phyloP scores from a whole-genome alignment of 2,113 vertebrate genomes.

The Gadus chalcogrammus region DNA sequence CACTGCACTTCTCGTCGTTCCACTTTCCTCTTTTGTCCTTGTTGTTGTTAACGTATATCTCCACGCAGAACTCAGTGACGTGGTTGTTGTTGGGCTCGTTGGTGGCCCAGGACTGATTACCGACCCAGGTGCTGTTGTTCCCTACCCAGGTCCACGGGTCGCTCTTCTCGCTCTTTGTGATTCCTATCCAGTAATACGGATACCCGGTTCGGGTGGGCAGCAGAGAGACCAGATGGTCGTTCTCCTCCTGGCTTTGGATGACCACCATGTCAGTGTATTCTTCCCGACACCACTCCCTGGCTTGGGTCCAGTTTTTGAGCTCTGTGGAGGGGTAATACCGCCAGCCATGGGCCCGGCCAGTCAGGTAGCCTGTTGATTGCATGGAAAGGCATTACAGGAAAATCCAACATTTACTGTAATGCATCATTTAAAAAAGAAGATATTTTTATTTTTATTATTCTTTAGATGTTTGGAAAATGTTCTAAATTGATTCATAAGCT shows the following conservation, averaged over 20 bases:
- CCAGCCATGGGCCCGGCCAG: constrained; percentile 69
- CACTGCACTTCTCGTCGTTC: constrained; percentile 81
- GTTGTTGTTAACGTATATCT: constrained; percentile 77
- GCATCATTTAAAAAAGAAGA: not conserved
- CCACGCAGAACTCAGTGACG: constrained; percentile 83
- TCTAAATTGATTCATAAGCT: too few relatives aligned
- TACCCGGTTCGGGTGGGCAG: constrained; percentile 34
- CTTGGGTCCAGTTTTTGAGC: constrained; percentile 67
- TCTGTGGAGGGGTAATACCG: constrained; percentile 60
- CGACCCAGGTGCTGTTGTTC: constrained; percentile 70
- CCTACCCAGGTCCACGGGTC: constrained; percentile 85
- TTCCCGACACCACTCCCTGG: constrained; percentile 73
- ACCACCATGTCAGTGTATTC: constrained; percentile 80
- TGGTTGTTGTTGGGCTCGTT: constrained; percentile 82
- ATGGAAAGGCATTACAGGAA: not conserved
- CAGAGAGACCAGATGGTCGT: constrained; percentile 65
- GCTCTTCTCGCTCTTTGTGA: constrained; percentile 60
- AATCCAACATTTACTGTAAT: not conserved
- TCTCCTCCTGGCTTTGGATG: constrained; percentile 82
- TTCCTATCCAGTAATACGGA: constrained; percentile 88
- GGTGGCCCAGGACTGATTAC: constrained; percentile 75
- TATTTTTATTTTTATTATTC: not conserved
- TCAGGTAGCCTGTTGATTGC: constrained; percentile 39
- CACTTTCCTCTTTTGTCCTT: constrained; percentile 66
- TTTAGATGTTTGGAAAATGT: too few relatives aligned